Base-by-base conservation (phyloP, 1,140 invertebrate genomes). In the Nephila pilipes region DNA sequence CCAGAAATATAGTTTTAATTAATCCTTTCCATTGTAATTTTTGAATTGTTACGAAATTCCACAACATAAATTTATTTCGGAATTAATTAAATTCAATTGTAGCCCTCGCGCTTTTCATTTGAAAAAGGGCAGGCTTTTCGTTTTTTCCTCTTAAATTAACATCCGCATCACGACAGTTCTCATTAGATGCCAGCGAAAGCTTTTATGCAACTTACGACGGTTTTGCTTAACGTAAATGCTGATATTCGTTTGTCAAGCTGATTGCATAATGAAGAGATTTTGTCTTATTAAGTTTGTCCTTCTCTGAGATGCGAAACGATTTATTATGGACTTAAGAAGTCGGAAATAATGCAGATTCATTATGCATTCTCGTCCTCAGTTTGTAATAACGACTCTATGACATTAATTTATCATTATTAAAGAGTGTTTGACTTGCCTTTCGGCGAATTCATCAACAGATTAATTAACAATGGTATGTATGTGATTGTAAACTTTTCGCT, bases 271-370 rank as follows among this genome's bases (percentile, higher is more conserved):
- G 65, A 69, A 69, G 65, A 69, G 65, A 69, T 69, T 69, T 69
- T 69, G 25, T 25, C 29, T 83, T 25, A 83, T 83, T 83, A 83
- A 54, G 38, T 85, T 32, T 25, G 58, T 60, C 25, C 83, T n/a
- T n/a, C 58, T 58, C 29, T n/a, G 83, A 85, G 36, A 85, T 29
- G 32, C 8, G 14, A 25, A 57, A 29, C 83, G 57, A 88, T 88
- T 88, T 88, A 88, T 88, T 46, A 54, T 25, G 32, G 60, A 20
- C 32, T 88, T 88, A 88, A 69, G 87, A 88, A 88, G 87, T 88
- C 87, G 32, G 32, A 69, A 65, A 25, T 88, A 88, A 88, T 88
- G 87, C 69, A 69, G 69, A 88, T 88, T 88, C 58, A 88, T 88
- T 69, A 46, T 25, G 60, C 87, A 88, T 29, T 87, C 58, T 55